Evolutionary conservation across 2,113 vertebrate genomes (phyloP), one percentile per base, ranked within the genome.

Genomic region (Odontophorus gujanensis): DNA sequence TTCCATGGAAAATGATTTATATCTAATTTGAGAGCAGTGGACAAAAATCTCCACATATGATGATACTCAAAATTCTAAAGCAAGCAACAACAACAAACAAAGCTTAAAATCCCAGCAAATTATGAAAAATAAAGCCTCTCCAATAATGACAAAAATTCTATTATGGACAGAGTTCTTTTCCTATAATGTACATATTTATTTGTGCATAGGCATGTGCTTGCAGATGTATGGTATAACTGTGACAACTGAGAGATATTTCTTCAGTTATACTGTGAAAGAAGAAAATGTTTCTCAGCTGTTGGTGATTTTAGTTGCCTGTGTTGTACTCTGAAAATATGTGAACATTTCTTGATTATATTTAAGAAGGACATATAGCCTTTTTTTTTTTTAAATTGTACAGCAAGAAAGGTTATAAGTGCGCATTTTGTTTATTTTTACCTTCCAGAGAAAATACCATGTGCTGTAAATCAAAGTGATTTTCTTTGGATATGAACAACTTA

Each of bases 361-460:
- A 59, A 53, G 30, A 81, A 58, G 45, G 40, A 76, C 87, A 73
- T 67, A 32, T 87, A 95, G 62, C 45, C 53, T 81, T 65, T 91
- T 71, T 6, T 79, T 6, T 38, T 38, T 38, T 38, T 38, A 95
- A 87, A 40, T 18, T 34, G 2, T 50, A 55, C 47, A 59, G 28
- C 58, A 79, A 66, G 73, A 61, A 87, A 89, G 12, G 65, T 61
- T 63, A 68, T 15, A 58, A 38, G 48, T 59, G 9, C 30, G 32
- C 66, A 9, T 26, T 89, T 94, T 89, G 28, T 18, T 72, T 18
- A 48, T 73, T 51, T 93, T 80, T 87, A 40, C 51, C 59, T 96
- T 66, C 61, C 62, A 59, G 55, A 91, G 93, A 93, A 92, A 96
- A n/a, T 40, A 4, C 30, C 42, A 63, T 95, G 28, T 8, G 80